A percentile compares a stretch with the other conserved stretches of the same genome.
phyloP scores from a whole-genome alignment of 2,888 invertebrate species.

The Cheilosia variabilis region DNA sequence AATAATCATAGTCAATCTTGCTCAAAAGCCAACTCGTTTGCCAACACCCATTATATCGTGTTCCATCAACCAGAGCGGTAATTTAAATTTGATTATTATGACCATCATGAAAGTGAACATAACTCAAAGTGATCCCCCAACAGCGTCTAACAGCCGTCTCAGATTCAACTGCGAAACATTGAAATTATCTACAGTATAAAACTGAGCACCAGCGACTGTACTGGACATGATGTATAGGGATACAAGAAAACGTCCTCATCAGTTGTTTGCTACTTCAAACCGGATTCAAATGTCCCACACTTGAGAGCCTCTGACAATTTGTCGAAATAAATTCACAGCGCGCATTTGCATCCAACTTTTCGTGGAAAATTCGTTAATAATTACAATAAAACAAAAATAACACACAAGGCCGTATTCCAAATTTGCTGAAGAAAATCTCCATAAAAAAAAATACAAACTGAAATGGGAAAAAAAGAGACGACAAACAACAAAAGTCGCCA shows the following conservation, averaged over 20 bases:
- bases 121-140: too few species aligned
- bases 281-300: constrained; percentile 32
- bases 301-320: constrained; percentile 51
- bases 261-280: constrained; percentile 4
- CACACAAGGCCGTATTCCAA: constrained; percentile 12
- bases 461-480: neutral
- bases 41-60: too few species aligned
- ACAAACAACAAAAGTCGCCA: constrained; percentile 55
- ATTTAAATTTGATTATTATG: too few species aligned
- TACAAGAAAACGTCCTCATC: constrained; percentile 33
- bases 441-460: constrained; percentile 15
- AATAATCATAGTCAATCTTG: too few species aligned
- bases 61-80: too few species aligned
- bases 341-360: neutral
- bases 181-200: constrained; percentile 27
- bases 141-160: neutral
- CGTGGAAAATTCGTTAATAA: constrained; percentile 46
- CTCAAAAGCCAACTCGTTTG: too few species aligned
- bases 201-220: neutral
- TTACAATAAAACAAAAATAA: constrained; percentile 42
- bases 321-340: constrained; percentile 42
- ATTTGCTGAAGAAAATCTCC: constrained; percentile 8
- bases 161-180: constrained; percentile 45
- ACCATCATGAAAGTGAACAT: too few species aligned
- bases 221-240: constrained; percentile 34